Evolutionary conservation across 2,888 invertebrate species (phyloP).

Genomic region (Drosophila pegasa): DNA sequence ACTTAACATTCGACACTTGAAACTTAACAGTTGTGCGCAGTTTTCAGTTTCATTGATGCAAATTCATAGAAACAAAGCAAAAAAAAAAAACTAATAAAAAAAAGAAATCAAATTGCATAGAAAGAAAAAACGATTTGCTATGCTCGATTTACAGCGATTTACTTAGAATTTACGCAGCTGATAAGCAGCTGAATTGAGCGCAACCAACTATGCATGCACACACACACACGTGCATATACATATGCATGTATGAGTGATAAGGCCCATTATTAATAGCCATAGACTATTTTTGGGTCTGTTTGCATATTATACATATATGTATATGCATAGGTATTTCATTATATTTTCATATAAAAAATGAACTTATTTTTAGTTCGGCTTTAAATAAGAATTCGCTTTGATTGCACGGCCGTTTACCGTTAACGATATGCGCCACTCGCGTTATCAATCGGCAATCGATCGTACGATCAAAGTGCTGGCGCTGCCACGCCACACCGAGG

Average conservation of each 20-base stretch:
- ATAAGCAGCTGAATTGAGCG: constrained; percentile 25
- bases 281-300: constrained; percentile 28
- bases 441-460: constrained; percentile 8
- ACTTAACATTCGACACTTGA: constrained; percentile 4
- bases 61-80: background rate
- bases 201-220: background rate
- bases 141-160: background rate
- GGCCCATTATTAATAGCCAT: constrained; percentile 45
- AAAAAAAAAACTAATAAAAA: background rate
- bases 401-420: background rate
- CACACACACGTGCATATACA: background rate
- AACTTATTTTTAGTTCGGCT: background rate
- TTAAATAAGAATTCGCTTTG: background rate
- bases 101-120: background rate
- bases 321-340: too few species aligned
- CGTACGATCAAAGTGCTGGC: constrained; percentile 19
- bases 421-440: background rate
- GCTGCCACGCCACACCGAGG: constrained; percentile 24
- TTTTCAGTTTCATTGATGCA: background rate
- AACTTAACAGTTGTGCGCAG: constrained; percentile 6
- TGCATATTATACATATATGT: constrained; percentile 1
- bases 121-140: background rate
- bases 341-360: too few species aligned
- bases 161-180: constrained; percentile 10
- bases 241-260: constrained; percentile 27